These are phyloP conservation scores for Pelusios castaneus DNA, from an alignment of 2,113 vertebrate species.

Conservation along the genomic window DNA sequence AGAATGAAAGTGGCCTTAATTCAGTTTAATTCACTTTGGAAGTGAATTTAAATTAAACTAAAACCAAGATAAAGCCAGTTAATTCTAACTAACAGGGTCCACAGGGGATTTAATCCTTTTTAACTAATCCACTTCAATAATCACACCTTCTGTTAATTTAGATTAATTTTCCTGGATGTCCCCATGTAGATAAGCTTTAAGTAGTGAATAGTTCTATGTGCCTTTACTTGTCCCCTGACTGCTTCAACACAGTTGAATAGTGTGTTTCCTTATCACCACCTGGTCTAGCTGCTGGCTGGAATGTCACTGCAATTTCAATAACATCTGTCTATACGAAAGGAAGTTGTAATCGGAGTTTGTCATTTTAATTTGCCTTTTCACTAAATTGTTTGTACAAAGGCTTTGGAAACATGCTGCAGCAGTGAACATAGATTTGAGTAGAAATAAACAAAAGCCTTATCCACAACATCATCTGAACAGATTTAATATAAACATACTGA, in stretches of 20 bases:
- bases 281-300: not conserved
- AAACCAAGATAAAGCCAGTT: too few species aligned
- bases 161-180: not conserved
- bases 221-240: not conserved
- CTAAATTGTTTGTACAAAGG: not conserved
- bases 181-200: not conserved
- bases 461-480: not conserved
- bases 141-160: not conserved
- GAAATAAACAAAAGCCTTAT: fast-evolving
- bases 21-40: too few species aligned
- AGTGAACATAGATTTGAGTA: not conserved
- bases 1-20: too few species aligned
- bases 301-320: not conserved
- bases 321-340: not conserved
- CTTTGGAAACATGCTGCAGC: not conserved
- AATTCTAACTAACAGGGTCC: not conserved
- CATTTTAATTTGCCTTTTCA: not conserved
- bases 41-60: too few species aligned
- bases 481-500: not conserved
- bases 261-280: too few species aligned
- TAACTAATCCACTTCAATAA: not conserved
- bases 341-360: fast-evolving
- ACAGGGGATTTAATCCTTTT: not conserved
- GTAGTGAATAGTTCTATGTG: not conserved
- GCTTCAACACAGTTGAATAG: fast-evolving